Evolutionary conservation across 2,113 vertebrate species (phyloP).

Genomic region (Phyllostomus discolor): DNA sequence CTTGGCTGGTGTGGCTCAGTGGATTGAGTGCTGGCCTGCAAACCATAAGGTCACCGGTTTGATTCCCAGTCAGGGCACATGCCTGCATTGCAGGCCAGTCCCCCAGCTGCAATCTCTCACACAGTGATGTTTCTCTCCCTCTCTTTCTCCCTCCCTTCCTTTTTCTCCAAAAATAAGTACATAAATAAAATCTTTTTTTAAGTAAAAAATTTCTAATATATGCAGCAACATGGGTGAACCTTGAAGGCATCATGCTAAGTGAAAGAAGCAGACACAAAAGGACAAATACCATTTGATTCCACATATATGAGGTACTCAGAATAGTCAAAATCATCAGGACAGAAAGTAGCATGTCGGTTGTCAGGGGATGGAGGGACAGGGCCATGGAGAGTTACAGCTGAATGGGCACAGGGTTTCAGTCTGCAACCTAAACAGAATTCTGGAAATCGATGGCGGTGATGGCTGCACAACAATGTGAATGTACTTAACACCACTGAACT

Average conservation of each 20-base stretch:
- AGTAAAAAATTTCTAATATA: background rate
- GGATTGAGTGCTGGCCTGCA: too few species aligned
- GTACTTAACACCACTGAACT: background rate
- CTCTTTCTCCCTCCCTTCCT: too few species aligned
- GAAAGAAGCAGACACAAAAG: background rate
- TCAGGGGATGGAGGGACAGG: background rate
- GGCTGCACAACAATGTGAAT: background rate
- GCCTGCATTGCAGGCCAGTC: too few species aligned
- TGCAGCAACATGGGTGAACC: background rate
- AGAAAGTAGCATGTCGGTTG: background rate
- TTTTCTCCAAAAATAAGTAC: too few species aligned
- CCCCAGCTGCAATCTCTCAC: too few species aligned
- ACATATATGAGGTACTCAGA: background rate
- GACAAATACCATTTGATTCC: background rate
- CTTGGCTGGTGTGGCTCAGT: too few species aligned
- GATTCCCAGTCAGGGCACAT: too few species aligned
- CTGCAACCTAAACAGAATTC: background rate
- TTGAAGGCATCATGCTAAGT: background rate
- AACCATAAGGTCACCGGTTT: too few species aligned
- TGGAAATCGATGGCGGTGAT: background rate
- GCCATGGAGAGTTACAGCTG: background rate
- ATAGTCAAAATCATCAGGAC: background rate
- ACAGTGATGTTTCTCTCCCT: too few species aligned
- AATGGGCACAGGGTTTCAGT: background rate
- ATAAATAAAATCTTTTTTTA: too few species aligned